phyloP scores from a whole-genome alignment of 2,797 vertebrate species.

The Xiphophorus birchmanni region DNA sequence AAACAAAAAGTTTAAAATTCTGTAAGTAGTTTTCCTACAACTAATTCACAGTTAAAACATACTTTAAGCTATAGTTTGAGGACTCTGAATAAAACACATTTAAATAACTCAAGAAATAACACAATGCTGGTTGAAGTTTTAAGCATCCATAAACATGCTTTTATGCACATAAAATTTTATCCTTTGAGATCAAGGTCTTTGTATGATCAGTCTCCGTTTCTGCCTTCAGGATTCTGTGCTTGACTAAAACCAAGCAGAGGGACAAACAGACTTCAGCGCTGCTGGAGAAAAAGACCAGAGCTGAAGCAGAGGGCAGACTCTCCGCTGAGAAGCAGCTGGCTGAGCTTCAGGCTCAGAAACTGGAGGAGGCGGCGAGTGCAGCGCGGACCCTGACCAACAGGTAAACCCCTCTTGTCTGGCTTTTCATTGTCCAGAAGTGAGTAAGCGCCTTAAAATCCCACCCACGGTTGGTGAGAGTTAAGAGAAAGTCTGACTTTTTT shows the following conservation, averaged over 20 bases:
- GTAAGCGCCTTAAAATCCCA: not conserved
- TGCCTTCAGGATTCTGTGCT: conserved; percentile 79
- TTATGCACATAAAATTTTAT: not conserved
- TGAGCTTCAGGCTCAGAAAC: conserved; percentile 80
- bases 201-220: not conserved
- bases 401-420: conserved; percentile 51
- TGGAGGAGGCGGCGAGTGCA: conserved; percentile 78
- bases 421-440: conserved; percentile 11
- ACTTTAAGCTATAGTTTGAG: not conserved
- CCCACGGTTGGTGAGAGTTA: not conserved
- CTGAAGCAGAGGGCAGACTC: conserved; percentile 80
- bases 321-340: conserved; percentile 78
- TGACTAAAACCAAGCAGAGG: conserved; percentile 84
- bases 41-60: not conserved
- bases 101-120: not conserved
- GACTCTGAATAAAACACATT: not conserved
- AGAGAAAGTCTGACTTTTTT: conserved; percentile 1
- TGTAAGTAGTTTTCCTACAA: not conserved
- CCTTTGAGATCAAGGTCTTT: not conserved
- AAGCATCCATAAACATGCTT: not conserved
- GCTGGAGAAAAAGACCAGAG: conserved; percentile 84
- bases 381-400: conserved; percentile 77
- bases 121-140: not conserved
- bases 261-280: conserved; percentile 82
- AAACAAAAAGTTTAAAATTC: not conserved